A percentile compares a stretch with the other conserved stretches of the same genome.
Conservation (phyloP, 2,113 vertebrate genomes). For the Vimba vimba region DNA sequence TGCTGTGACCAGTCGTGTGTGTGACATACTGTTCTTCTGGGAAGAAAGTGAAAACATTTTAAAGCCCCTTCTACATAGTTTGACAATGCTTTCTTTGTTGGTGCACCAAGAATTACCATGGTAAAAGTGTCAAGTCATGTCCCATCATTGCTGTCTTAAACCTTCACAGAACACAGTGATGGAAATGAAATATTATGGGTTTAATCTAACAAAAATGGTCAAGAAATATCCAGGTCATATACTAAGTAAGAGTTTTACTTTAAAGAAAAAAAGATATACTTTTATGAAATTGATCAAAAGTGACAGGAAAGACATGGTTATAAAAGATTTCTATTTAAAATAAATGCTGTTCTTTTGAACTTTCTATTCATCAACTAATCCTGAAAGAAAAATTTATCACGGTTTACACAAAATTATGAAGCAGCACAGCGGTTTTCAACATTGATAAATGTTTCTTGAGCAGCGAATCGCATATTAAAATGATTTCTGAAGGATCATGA, state of each 20-base stretch:
- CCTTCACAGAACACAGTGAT: background rate
- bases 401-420: background rate
- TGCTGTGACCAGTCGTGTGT: background rate
- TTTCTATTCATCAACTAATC: no score
- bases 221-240: background rate
- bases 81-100: background rate
- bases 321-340: no score
- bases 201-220: background rate
- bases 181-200: background rate
- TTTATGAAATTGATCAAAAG: no score
- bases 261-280: no score
- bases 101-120: background rate
- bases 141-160: background rate
- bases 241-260: background rate
- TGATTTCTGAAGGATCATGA: no score
- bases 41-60: constrained; percentile 19
- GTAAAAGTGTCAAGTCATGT: background rate
- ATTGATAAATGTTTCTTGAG: no score
- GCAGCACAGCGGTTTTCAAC: no score
- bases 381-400: background rate
- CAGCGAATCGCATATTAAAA: no score
- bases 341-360: no score
- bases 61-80: background rate
- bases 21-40: background rate
- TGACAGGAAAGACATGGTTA: no score